Evolutionary conservation across 2,888 invertebrate species (phyloP), one percentile per base, ranked within the genome.

Genomic region (Seira ritae): DNA sequence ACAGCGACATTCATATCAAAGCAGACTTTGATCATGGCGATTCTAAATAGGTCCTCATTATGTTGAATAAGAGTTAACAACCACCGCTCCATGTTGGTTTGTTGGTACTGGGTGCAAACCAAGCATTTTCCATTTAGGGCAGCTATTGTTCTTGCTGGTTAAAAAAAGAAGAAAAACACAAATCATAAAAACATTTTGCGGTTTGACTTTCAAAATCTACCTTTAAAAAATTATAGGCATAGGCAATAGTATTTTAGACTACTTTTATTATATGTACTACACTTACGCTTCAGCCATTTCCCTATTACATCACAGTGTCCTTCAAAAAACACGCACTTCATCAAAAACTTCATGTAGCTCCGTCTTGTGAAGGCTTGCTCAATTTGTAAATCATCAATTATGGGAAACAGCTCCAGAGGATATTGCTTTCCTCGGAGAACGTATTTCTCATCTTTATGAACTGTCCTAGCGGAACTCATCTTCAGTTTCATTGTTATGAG

Each of bases 271-370:
- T 4, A 31, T 31, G 2, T 31, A 31, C 31, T 31, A 31, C 2
- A 31, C 84, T 80, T 79, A 85, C 85, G 85, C 66, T 85, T 85
- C 31, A 85, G 60, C 74, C 80, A 85, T 67, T 84, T 85, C 42
- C 85, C 85, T 4, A 85, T 60, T 4, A 85, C 37, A 46, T 85
- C 85, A 67, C 85, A 85, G n/a, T 68, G 80, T 17, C 85, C 85
- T 67, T 84, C 84, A 70, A 84, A 85, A 46, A 85, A 85, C 1
- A 81, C 84, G 42, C 85, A 85, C 67, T 84, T 85, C 50, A 84
- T 15, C 6, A 81, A 24, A 65, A 85, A 85, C 24, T 71, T 84
- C 46, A 85, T 69, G 46, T 84, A 85, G 24, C 42, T 68, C 42
- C 31, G 73, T 3, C 23, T 70, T n/a, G 46, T 77, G n/a, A 85